Percentiles rank a stretch among this genome's conserved stretches.
Conservation (phyloP, 2,888 invertebrate species). For the Synanthedon andrenaeformis region DNA sequence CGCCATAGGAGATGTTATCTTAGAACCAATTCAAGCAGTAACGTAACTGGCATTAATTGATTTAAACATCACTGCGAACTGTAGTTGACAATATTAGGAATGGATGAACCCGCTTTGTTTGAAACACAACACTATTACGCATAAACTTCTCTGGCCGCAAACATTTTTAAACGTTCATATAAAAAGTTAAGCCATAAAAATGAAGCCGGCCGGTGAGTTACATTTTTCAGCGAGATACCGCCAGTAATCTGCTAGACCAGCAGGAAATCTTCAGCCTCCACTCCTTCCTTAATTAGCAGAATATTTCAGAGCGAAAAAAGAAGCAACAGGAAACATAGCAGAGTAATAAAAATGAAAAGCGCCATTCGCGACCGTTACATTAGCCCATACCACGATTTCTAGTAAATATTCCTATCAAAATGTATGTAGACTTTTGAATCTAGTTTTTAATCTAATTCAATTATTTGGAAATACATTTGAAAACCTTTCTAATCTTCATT, state of each 20-base stretch:
- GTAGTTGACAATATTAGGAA: neutral
- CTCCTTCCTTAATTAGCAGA: constrained; percentile 64
- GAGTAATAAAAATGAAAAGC: constrained; percentile 47
- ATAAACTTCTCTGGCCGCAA: constrained; percentile 12
- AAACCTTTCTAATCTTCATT: neutral
- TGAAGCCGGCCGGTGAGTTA: constrained; percentile 35
- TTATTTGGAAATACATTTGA: neutral
- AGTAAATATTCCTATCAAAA: constrained; percentile 9
- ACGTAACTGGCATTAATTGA: constrained; percentile 32
- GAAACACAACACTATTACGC: neutral
- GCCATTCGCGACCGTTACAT: constrained; percentile 40
- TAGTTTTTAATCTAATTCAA: neutral
- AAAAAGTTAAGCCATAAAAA: constrained; percentile 43
- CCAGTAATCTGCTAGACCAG: constrained; percentile 55
- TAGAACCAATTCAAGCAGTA: constrained; percentile 29
- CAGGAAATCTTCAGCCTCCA: constrained; percentile 61
- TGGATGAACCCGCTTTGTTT: neutral
- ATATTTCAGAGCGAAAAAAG: constrained; percentile 55
- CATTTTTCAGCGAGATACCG: constrained; percentile 51
- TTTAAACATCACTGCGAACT: constrained; percentile 9
- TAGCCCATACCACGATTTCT: constrained; percentile 41
- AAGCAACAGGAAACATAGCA: constrained; percentile 51
- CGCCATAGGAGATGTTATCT: constrained; percentile 41
- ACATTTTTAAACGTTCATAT: constrained; percentile 23
- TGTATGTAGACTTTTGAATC: neutral